Percentiles rank a stretch among this genome's conserved stretches.
Conservation (phyloP, 2,888 invertebrate species). For the Teleiodes luculella region DNA sequence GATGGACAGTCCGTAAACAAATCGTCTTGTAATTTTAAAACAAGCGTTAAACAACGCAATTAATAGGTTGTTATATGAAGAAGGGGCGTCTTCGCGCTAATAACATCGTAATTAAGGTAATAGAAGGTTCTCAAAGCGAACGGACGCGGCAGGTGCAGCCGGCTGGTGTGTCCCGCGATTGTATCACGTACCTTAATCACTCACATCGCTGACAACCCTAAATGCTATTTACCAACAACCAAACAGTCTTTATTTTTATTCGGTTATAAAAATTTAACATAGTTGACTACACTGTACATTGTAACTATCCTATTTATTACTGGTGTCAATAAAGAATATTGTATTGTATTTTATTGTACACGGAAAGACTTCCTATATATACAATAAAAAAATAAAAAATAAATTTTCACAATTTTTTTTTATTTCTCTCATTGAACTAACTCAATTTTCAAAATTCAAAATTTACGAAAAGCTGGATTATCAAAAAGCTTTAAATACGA, state of each 20-base stretch:
- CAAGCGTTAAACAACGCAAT: slow-evolving; percentile 65
- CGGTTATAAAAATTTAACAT: too few species aligned
- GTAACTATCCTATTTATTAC: too few species aligned
- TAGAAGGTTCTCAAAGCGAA: slow-evolving; percentile 48
- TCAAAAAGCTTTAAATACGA: too few species aligned
- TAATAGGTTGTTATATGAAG: slow-evolving; percentile 58
- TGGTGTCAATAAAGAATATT: too few species aligned
- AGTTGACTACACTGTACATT: too few species aligned
- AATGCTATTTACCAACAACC: slow-evolving; percentile 59
- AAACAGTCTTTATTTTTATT: slow-evolving; percentile 44
- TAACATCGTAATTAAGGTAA: slow-evolving; percentile 47
- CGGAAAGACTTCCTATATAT: too few species aligned
- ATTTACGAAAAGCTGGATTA: too few species aligned
- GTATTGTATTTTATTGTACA: too few species aligned
- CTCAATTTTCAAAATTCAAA: too few species aligned
- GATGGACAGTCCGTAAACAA: slow-evolving; percentile 26
- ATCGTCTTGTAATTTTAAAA: slow-evolving; percentile 47
- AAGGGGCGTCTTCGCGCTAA: slow-evolving; percentile 53
- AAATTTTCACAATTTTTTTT: too few species aligned
- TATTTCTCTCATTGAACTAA: too few species aligned
- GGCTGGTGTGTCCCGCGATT: slow-evolving; percentile 40
- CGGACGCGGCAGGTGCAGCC: slow-evolving; percentile 51
- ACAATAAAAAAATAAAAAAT: too few species aligned
- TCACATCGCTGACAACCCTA: slow-evolving; percentile 54
- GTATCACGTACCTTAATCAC: slow-evolving; percentile 61